Base-by-base conservation (phyloP, 1,140 invertebrate species). In the Drosophila sturtevanti region DNA sequence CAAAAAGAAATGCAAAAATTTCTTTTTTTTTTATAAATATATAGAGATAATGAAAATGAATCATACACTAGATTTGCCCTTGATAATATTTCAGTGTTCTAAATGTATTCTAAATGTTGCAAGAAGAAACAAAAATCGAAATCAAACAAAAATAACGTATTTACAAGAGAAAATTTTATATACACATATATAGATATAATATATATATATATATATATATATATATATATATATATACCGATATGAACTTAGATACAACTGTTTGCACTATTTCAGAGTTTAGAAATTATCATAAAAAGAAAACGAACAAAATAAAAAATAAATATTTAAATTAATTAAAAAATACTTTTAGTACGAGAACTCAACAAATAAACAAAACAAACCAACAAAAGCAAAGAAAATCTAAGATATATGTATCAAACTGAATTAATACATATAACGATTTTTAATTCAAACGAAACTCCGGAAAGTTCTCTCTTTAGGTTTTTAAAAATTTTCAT, bases 181-280 rank as follows among this genome's bases (percentile, higher is more conserved):
- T 64, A 71, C 48, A 37, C 41, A 48, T 48, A 48, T 18, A 48
- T 48, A 21, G 1, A 21, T 21, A 48, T 48, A 48, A 54, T 7
- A 59, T 44, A 44, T 18, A 44, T 18, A 18, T 44, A 44, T 16
- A 41, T 16, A 41, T 41, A 41, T 16, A 41, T 41, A 41, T 41
- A 41, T 41, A 41, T 54, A 58, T 38, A 16, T 75, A 63, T 75
- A 75, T 60, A 54, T 68, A 66, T 65, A 77, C 51, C 56, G 54
- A 71, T 48, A 48, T 48, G 41, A 48, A 21, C 41, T 21, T 48
- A 48, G 41, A 48, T 16, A 48, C 41, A 48, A 48, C 62, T 76
- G 82, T 86, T 87, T 87, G 82, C 82, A 87, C 82, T 75, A 48
- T 62, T 87, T 86, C 81, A 86, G 81, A 85, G 81, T 86, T 80